Base-by-base conservation (phyloP, 2,888 invertebrate genomes). In the Torymus auratus region DNA sequence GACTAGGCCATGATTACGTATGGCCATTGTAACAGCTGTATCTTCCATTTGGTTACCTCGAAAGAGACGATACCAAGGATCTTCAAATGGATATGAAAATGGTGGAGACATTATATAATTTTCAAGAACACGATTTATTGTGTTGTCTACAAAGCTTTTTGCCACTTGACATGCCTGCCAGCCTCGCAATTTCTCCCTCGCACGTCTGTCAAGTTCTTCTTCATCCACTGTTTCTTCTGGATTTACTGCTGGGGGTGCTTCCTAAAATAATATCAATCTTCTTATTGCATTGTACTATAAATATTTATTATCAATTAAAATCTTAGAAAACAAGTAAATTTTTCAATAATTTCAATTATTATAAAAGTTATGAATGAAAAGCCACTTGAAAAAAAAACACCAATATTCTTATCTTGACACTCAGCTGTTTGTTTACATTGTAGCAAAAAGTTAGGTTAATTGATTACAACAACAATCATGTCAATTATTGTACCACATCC, bases 11-110 rank as follows among this genome's bases (percentile, higher is more conserved):
- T 95, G 94, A 72, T 94, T 94, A 75, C 94, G 94, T 85, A 95
- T 95, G 3, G 95, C 95, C 95, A 95, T 95, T 52, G 94, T 91
- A 76, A 95, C 95, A 0, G 95, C 95, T 88, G 94, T 94, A 86
- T 95, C 94, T 90, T 95, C 95, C 86, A 95, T 92, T 80, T 93
- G 92, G 53, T 93, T 93, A 82, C 92, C 93, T 62, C 91, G 92
- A 53, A 86, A 85, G 10, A 86, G 74, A 4, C 86, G 85, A 71
- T 86, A 85, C 71, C 86, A 87, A 10, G 91, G 88, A 81, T 91
- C 90, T 41, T 91, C 92, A 65, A 91, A 87, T 14, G 84, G 78
- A 83, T 85, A 83, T 11, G 90, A 88, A 7, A 91, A 86, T 13
- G 92, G 91, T 13, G 93, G 92, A 53, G 92, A 91, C 58, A 92